A percentile compares a stretch with the other conserved stretches of the same genome.
Evolutionary conservation across 2,888 invertebrate genomes (phyloP).

Genomic region (Thymelicus lineola): DNA sequence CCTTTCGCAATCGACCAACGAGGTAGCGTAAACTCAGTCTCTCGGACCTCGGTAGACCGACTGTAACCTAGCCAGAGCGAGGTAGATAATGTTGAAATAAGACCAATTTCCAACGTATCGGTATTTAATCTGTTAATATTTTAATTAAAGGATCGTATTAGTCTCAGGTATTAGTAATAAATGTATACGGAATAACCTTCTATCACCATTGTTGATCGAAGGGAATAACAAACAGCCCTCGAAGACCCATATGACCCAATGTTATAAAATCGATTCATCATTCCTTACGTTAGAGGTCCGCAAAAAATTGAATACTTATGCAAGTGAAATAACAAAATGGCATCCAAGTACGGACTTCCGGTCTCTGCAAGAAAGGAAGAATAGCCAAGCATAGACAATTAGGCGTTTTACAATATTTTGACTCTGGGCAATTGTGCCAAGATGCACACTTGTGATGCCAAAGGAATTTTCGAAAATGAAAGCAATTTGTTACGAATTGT

Average conservation of each 20-base stretch:
- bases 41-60: too few relatives aligned
- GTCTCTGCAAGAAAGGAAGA: constrained; percentile 50
- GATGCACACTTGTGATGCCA: constrained; percentile 65
- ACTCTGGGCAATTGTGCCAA: constrained; percentile 59
- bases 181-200: constrained; percentile 35
- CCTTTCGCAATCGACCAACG: too few relatives aligned
- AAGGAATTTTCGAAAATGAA: constrained; percentile 64
- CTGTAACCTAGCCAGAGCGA: too few relatives aligned
- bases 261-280: constrained; percentile 62
- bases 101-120: too few relatives aligned
- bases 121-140: too few relatives aligned
- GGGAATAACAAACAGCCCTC: constrained; percentile 47
- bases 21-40: too few relatives aligned
- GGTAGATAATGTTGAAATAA: too few relatives aligned
- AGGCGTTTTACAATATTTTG: constrained; percentile 72
- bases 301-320: constrained; percentile 51
- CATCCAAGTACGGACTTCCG: constrained; percentile 68
- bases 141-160: not conserved
- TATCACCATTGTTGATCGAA: too few relatives aligned
- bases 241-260: constrained; percentile 48
- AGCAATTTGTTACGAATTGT: constrained; percentile 23
- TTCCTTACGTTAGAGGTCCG: constrained; percentile 42
- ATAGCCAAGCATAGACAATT: constrained; percentile 57
- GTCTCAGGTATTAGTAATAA: constrained; percentile 1
- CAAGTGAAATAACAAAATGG: constrained; percentile 45